Evolutionary conservation across 2,888 invertebrate species (phyloP), one percentile per base, ranked within the genome.

Genomic region (Drosophila monieri): DNA sequence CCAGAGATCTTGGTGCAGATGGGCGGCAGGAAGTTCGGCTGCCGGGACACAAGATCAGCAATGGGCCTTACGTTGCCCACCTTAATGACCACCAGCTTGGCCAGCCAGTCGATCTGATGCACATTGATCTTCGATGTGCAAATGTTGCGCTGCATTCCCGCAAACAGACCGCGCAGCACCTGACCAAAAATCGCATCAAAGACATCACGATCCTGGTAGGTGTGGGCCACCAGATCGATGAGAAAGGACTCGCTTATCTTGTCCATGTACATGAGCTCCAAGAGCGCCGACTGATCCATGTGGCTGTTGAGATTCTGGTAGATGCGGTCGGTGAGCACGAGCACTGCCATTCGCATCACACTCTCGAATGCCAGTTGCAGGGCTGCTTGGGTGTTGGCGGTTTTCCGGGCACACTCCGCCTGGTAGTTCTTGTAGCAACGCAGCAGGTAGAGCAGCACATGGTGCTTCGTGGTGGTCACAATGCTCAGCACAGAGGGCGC

Each of bases 71-170:
- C 92, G 35, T 94, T 92, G 1, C 94, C 94, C 18, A 95, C 94
- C 67, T 96, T 95, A 65, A 97, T 94, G 78, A 96, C 96, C 85
- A 96, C 95, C 72, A 98, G 92, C 80, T 97, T 96, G 43, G 95
- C 94, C 61, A 98, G 92, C 53, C 95, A 94, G 44, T 94, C 94
- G 73, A 96, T 93, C 10, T 96, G 95, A 73, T 96, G 94, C 73
- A 95, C 93, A 73, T 89, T 89, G 35, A 91, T 91, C 41, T 87
- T 89, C 0, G 90, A 86, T 6, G 89, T 86, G 68, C 90, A 90
- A 53, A 90, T 89, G 47, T 90, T 90, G 2, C 90, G 87, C 66
- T 91, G 91, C 92, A 92, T 92, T 1, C 91, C 91, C 44, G 89
- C 86, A 48, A 90, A 92, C 1, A 92, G 77, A 2, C 90, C 89